Evolutionary conservation across 2,888 invertebrate species (phyloP).

Genomic region (Zhuqinia jingwanae): DNA sequence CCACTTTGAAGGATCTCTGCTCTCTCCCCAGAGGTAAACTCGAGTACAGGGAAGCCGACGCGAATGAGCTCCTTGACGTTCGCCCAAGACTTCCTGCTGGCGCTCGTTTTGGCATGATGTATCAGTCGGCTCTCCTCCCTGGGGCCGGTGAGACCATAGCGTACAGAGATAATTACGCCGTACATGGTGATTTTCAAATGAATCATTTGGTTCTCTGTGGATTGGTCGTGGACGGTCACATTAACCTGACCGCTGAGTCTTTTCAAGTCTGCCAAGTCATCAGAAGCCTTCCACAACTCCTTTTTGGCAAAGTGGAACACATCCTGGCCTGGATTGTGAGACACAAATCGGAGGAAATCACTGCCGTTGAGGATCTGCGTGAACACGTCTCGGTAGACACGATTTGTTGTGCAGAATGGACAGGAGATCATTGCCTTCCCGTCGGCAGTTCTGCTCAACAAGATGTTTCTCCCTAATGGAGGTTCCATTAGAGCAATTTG

Average conservation of each 20-base stretch:
- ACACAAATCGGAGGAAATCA: conserved; percentile 91
- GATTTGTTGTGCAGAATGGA: conserved; percentile 88
- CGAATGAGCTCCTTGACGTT: conserved; percentile 93
- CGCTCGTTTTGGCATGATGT: conserved; percentile 93
- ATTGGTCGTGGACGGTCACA: conserved; percentile 91
- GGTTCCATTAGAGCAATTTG: conserved; percentile 88
- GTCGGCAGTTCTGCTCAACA: conserved; percentile 90
- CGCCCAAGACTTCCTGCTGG: conserved; percentile 95
- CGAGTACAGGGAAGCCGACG: conserved; percentile 88
- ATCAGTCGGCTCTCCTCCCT: conserved; percentile 93
- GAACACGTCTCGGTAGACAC: conserved; percentile 94
- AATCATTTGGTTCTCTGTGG: conserved; percentile 79
- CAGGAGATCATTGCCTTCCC: conserved; percentile 89
- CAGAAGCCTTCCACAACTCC: conserved; percentile 93
- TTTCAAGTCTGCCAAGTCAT: conserved; percentile 93
- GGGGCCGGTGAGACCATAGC: conserved; percentile 96
- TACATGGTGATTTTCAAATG: conserved; percentile 93
- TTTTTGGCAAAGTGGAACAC: conserved; percentile 97
- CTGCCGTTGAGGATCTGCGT: conserved; percentile 96
- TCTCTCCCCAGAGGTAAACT: conserved; percentile 93
- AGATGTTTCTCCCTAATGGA: conserved; percentile 90
- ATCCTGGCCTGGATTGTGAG: conserved; percentile 94
- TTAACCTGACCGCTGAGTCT: conserved; percentile 94
- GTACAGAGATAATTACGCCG: conserved; percentile 94
- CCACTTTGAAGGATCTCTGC: conserved; percentile 94